Base-by-base conservation (phyloP, 2,888 invertebrate species). In the Homarus gammarus region DNA sequence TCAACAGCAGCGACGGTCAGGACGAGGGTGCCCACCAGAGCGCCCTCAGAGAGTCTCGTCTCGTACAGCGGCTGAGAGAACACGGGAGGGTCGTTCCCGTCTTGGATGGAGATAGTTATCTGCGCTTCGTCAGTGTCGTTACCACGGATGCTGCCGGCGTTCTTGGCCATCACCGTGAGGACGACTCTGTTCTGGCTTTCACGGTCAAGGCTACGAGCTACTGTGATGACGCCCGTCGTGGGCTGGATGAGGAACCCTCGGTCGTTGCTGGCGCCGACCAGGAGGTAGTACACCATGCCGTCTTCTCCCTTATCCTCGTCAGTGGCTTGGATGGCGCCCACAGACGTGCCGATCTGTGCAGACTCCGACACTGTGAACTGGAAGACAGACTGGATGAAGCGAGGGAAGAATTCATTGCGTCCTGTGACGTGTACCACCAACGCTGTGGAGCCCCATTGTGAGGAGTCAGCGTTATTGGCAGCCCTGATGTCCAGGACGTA, bases 121-220 rank as follows among this genome's bases (percentile, higher is more conserved):
- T 98, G 97, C 3, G 98, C 98, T 94, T 98, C 98, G 93, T 98
- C 98, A 0, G 98, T 98, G 93, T 99, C 98, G 93, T 98, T 98
- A 2, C 99, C 99, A 64, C 96, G 95, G 92, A 99, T 98, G 31
- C 98, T 97, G 22, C 99, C 99, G 81, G 96, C 96, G 93, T 99
- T 99, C 94, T 99, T 99, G 0, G 98, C 98, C 95, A 99, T 95
- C 0, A 98, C 98, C 0, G 98, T 98, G 15, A 99, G 94, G 0
- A 98, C 97, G 1, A 97, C 97, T 90, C 98, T 95, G 93, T 96
- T 97, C 94, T 98, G 97, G 0, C 97, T 97, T 94, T 98, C 98
- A 86, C 98, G 95, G 93, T 98, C 98, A 91, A 97, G 95, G 93
- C 96, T 96, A 90, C 97, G 95, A 0, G 97, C 96, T 0, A 99